phyloP scores from a whole-genome alignment of 2,888 invertebrate genomes.

The Saturnia japonica region DNA sequence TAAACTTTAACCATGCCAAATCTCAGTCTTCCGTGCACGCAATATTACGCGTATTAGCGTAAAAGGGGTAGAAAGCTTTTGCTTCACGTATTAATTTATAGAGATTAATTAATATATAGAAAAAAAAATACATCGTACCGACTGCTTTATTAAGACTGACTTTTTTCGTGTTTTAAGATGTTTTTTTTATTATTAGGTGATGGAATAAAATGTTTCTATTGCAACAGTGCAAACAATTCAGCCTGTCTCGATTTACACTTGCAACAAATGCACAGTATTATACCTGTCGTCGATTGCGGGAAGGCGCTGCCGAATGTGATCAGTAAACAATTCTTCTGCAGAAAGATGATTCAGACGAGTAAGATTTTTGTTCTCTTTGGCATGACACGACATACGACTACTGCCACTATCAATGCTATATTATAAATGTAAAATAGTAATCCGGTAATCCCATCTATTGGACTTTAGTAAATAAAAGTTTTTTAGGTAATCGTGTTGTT shows the following conservation, averaged over 20 bases:
- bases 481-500: no score
- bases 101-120: no score
- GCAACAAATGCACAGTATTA: slow-evolving; percentile 77
- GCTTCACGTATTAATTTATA: no score
- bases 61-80: no score
- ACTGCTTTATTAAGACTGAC: neutral
- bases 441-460: no score
- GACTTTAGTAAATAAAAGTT: no score
- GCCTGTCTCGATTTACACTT: slow-evolving; percentile 82
- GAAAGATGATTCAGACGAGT: slow-evolving; percentile 86
- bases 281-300: slow-evolving; percentile 63
- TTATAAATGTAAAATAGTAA: neutral
- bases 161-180: neutral
- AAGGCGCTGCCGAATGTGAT: slow-evolving; percentile 42
- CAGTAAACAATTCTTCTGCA: slow-evolving; percentile 82
- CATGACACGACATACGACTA: neutral
- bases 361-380: slow-evolving; percentile 37
- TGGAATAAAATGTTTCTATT: slow-evolving; percentile 85
- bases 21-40: no score
- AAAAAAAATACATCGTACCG: neutral
- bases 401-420: neutral
- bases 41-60: no score
- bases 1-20: no score
- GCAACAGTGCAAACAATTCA: slow-evolving; percentile 85
- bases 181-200: slow-evolving; percentile 52